Base-by-base conservation (phyloP, 2,113 vertebrate genomes). In the Shinisaurus crocodilurus region DNA sequence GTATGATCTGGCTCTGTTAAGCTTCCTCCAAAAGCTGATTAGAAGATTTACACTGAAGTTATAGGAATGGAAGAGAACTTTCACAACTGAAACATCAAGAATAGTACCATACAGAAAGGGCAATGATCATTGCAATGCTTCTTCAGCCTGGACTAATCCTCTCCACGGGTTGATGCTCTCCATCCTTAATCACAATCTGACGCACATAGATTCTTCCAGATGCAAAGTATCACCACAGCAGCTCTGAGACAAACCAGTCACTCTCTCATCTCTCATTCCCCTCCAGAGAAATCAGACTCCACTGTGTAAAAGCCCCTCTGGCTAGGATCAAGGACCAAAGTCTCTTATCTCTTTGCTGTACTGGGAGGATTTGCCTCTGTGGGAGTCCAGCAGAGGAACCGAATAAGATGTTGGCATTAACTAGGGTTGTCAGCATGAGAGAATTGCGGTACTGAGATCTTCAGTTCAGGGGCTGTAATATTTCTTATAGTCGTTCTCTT, bases 61-160 rank as follows among this genome's bases (percentile, higher is more conserved):
- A 29, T 65, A 76, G 0, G 0, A 92, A 29, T 12, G 82, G 43
- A 88, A 37, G 87, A 88, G 85, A 92, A 86, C 13, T 27, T 40
- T 25, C 23, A 88, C 63, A 90, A 85, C n/a, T 80, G 54, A 90
- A 85, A 34, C 85, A n/a, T 5, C 32, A 88, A 89, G n/a, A 93
- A 60, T 4, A 43, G 57, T 32, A 69, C 1, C 16, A 23, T 2
- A 1, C 3, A 72, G 15, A 20, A 89, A 87, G 13, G 54, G 43
- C 2, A 40, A 69, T 32, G 67, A 48, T 80, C 18, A 3, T 63
- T 70, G 70, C 85, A 65, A 88, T 43, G 29, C 15, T 89, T 83
- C 10, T 0, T 37, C 27, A 84, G 8, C 75, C 32, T 85, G 75
- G 65, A 34, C n/a, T 82, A 60, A 84, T 87, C 48, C 60, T 23